Base-by-base conservation (phyloP, 2,113 vertebrate genomes). In the Salvelinus fontinalis region DNA sequence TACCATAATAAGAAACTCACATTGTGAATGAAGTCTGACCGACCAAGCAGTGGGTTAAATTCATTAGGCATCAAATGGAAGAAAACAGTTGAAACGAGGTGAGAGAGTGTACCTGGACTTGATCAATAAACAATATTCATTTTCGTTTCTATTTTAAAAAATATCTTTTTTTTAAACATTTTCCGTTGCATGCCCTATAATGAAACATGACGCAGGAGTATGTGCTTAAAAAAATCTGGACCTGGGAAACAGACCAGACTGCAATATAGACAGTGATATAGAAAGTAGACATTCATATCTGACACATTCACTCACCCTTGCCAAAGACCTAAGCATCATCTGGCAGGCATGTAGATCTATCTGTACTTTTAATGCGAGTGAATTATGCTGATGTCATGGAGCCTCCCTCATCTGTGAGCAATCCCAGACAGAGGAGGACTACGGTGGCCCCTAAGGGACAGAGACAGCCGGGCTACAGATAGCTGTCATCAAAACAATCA, bases 91-190 rank as follows among this genome's bases (percentile, higher is more conserved):
- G 9, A 44, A 44, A 54, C 51, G 5, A 54, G 20, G 81, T 82
- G 86, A 79, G 81, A 85, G 81, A 26, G 24, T 26, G 24, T 86
- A 89, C 18, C 84, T 74, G 51, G 57, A 68, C 65, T 70, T 20
- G 1, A 5, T 54, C 9, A 44, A 44, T 11, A 44, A 44, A 44
- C 8, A 11, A 44, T 2, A 2, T 11, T 44, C 39, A 44, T 44
- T 44, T 18, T 5, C 0, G 0, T 13, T 54, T 54, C 51, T 14
- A 18, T 16, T 1, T 8, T 8, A 39, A 39, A 8, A 39, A 39
- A n/a, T n/a, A n/a, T n/a, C n/a, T n/a, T n/a, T n/a, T n/a, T 39
- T 39, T 54, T 1, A 1, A 18, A 18, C 3, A 2, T 54, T 54
- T 54, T 54, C 51, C 1, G 12, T 54, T 54, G 39, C 51, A 54